Conservation (phyloP, 2,888 invertebrate species). For the Idaea biselata region DNA sequence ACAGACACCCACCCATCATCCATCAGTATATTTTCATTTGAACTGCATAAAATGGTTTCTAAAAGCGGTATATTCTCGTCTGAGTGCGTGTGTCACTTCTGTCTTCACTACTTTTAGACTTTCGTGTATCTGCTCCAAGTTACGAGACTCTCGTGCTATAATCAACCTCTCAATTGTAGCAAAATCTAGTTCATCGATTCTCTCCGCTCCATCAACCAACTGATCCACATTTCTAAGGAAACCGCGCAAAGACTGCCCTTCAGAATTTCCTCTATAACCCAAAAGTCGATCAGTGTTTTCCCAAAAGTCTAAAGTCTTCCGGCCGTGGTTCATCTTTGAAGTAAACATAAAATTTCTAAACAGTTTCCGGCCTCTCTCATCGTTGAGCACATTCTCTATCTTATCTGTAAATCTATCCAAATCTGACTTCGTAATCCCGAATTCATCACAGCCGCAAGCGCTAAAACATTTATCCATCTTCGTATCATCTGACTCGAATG, state of each 20-base stretch:
- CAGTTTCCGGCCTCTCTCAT: conserved; percentile 67
- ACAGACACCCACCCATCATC: conserved; percentile 14
- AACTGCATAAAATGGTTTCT: conserved; percentile 55
- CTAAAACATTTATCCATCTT: conserved; percentile 75
- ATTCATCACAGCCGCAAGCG: conserved; percentile 70
- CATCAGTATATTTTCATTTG: conserved; percentile 35
- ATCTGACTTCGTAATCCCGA: conserved; percentile 68
- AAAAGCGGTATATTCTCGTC: conserved; percentile 64
- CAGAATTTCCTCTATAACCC: conserved; percentile 52
- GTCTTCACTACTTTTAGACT: conserved; percentile 59
- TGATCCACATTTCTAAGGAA: conserved; percentile 57
- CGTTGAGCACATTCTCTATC: conserved; percentile 74
- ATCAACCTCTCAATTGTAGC: conserved; percentile 64
- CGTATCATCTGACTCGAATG: conserved; percentile 46
- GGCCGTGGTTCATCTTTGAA: conserved; percentile 63
- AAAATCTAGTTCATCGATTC: conserved; percentile 68
- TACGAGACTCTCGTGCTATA: conserved; percentile 54
- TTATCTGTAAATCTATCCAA: conserved; percentile 75
- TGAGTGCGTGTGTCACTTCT: conserved; percentile 64
- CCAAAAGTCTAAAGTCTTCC: conserved; percentile 63
- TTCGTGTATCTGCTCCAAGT: conserved; percentile 57
- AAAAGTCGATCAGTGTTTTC: conserved; percentile 64
- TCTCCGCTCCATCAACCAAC: conserved; percentile 63
- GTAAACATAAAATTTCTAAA: conserved; percentile 74
- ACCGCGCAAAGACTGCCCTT: conserved; percentile 50